Evolutionary conservation across 2,888 invertebrate species (phyloP).

Genomic region (Glaucopsyche alexis): DNA sequence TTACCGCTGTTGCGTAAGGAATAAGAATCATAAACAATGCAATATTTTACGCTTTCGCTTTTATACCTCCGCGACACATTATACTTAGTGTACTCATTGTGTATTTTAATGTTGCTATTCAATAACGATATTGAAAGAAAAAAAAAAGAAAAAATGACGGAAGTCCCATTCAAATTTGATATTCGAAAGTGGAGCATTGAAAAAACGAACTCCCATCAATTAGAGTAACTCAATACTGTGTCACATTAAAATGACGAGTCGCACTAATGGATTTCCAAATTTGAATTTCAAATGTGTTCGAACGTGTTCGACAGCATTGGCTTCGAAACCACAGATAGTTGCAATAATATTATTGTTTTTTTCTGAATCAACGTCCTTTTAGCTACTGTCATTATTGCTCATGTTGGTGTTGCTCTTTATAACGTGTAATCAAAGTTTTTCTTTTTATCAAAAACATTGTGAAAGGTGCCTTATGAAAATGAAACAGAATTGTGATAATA

Average conservation of each 20-base stretch:
- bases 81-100: conserved; percentile 23
- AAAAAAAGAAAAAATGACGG: conserved; percentile 47
- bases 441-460: no score
- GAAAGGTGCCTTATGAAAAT: no score
- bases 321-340: conserved; percentile 42
- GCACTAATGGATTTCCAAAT: conserved; percentile 77
- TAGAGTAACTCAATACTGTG: conserved; percentile 78
- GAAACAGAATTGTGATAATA: neutral
- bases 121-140: conserved; percentile 42
- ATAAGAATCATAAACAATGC: conserved; percentile 22
- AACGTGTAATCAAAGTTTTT: no score
- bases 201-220: conserved; percentile 66
- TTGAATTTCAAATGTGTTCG: conserved; percentile 74
- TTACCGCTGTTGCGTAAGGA: conserved; percentile 21
- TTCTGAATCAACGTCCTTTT: no score
- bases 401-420: neutral
- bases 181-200: conserved; percentile 61
- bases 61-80: conserved; percentile 27
- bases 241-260: conserved; percentile 79
- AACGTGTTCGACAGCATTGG: conserved; percentile 66
- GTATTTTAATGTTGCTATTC: conserved; percentile 32
- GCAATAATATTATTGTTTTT: conserved; percentile 32
- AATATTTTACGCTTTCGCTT: conserved; percentile 20
- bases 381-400: neutral
- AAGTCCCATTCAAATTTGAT: conserved; percentile 56